Conservation (phyloP, 2,888 invertebrate genomes). For the Aphodius sticticus region DNA sequence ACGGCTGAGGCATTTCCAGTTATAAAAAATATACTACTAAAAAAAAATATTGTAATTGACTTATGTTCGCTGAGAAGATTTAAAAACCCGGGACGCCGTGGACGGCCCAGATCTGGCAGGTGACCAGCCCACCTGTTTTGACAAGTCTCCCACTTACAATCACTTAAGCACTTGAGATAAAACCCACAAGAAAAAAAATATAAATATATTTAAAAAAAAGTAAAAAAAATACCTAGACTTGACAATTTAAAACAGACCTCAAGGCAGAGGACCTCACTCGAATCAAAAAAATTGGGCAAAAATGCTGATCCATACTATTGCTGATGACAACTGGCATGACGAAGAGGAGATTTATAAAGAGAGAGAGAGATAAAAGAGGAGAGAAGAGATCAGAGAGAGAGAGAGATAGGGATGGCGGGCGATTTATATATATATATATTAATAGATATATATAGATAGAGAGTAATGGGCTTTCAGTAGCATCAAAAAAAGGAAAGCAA, state of each 20-base stretch:
- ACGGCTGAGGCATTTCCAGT: conserved; percentile 1
- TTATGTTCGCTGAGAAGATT: conserved; percentile 39
- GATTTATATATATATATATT: conserved; percentile 4
- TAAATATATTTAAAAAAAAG: conserved; percentile 13
- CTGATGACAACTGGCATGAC: conserved; percentile 6
- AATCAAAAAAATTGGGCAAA: not conserved
- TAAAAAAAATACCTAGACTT: conserved; percentile 29
- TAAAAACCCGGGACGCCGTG: conserved; percentile 33
- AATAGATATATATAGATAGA: not conserved
- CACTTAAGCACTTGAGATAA: conserved; percentile 34
- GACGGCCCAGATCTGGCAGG: conserved; percentile 46
- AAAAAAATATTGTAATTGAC: conserved; percentile 32
- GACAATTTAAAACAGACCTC: conserved; percentile 31
- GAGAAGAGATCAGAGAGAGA: not conserved
- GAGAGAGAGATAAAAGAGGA: not conserved
- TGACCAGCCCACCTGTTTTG: conserved; percentile 51
- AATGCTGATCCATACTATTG: conserved; percentile 6
- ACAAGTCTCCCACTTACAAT: conserved; percentile 47
- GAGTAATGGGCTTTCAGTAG: not conserved
- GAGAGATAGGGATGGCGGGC: conserved; percentile 7
- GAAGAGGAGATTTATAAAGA: conserved; percentile 6
- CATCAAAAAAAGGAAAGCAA: conserved; percentile 12
- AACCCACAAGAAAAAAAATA: conserved; percentile 35
- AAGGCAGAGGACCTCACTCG: conserved; percentile 5
- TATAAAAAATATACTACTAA: conserved; percentile 21